These are phyloP conservation scores for Podiceps cristatus DNA, from an alignment of 2,113 vertebrate genomes.

Conservation along the genomic window DNA sequence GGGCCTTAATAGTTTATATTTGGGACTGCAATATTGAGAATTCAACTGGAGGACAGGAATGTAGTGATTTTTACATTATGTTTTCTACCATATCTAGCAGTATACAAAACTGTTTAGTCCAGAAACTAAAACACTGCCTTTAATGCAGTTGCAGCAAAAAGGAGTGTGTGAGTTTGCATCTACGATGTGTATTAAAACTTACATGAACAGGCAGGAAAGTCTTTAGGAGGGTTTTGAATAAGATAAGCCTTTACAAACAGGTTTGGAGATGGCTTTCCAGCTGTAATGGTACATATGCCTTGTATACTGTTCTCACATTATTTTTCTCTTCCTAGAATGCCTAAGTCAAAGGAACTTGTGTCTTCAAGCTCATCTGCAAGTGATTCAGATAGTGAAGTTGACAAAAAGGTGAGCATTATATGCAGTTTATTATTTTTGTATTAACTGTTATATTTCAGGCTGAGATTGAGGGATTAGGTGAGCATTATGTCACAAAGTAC, in stretches of 20 bases:
- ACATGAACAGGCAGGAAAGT: neutral
- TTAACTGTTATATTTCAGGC: neutral
- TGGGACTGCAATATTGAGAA: neutral
- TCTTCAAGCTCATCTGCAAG: conserved; percentile 93
- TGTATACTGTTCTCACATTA: neutral
- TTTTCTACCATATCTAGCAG: neutral
- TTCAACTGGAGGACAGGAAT: neutral
- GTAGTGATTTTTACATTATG: neutral
- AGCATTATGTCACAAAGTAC: neutral
- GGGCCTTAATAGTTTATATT: neutral
- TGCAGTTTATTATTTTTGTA: neutral
- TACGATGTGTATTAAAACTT: neutral
- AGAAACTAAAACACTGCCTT: neutral
- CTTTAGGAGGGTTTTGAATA: neutral
- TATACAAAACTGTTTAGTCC: neutral
- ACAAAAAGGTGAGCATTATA: conserved; percentile 87
- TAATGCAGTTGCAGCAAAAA: neutral
- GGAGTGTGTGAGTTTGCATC: neutral
- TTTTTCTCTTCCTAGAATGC: conserved; percentile 86
- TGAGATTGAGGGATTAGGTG: neutral
- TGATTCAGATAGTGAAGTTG: conserved; percentile 95
- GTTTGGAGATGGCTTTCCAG: neutral
- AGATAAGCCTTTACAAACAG: neutral
- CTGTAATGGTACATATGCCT: neutral
- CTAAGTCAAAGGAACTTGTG: conserved; percentile 96